A percentile compares a stretch with the other conserved stretches of the same genome.
Conservation (phyloP, 2,888 invertebrate species). For the Allophyes oxyacanthae region DNA sequence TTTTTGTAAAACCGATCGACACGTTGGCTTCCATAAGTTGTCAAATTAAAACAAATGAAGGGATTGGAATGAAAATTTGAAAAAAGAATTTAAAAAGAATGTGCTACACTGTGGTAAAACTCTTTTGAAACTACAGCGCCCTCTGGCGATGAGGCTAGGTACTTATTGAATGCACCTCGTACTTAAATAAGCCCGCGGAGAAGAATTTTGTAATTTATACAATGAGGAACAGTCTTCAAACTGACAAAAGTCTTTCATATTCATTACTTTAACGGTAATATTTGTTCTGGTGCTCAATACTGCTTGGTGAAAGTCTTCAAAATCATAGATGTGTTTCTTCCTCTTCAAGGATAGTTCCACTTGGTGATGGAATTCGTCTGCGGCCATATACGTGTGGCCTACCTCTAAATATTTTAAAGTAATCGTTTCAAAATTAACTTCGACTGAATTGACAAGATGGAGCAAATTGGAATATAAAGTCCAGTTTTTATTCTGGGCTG, state of each 20-base stretch:
- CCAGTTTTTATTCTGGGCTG: no score
- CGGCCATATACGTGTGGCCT: background rate
- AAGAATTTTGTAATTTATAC: background rate
- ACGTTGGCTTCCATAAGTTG: no score
- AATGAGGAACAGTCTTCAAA: slow-evolving; percentile 1
- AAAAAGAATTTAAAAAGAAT: no score
- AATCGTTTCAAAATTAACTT: background rate
- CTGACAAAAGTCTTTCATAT: background rate
- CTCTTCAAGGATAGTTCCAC: background rate
- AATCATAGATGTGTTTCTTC: slow-evolving; percentile 1
- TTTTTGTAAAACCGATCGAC: no score
- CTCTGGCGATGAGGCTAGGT: no score
- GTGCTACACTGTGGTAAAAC: no score
- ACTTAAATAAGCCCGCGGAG: slow-evolving; percentile 19
- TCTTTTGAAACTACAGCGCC: no score
- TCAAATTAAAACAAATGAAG: no score
- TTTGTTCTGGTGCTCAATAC: background rate
- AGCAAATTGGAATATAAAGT: no score
- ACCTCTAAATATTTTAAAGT: slow-evolving; percentile 1
- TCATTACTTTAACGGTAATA: background rate
- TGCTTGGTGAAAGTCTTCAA: background rate
- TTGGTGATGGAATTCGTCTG: background rate
- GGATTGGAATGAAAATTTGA: no score
- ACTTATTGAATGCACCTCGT: background rate
- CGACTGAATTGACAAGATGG: no score